A percentile compares a stretch with the other conserved stretches of the same genome.
Evolutionary conservation across 2,888 invertebrate genomes (phyloP).

Genomic region (Yponomeuta sedellus): DNA sequence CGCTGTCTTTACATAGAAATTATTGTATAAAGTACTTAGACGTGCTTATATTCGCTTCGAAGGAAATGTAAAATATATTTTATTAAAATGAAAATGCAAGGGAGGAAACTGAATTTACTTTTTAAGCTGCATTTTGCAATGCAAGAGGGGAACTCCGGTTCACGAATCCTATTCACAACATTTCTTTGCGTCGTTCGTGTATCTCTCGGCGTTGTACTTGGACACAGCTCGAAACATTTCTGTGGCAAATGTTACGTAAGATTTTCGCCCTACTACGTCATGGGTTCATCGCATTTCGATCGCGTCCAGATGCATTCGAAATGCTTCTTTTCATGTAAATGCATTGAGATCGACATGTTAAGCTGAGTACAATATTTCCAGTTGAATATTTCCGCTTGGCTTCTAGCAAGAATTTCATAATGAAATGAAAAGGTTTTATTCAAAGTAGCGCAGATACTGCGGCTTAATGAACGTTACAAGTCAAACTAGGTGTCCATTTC

Average conservation of each 20-base stretch:
- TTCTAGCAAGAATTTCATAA: background rate
- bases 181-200: constrained; percentile 7
- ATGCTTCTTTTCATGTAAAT: background rate
- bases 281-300: no score
- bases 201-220: background rate
- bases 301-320: no score
- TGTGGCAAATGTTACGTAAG: background rate
- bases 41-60: background rate
- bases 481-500: no score
- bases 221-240: background rate
- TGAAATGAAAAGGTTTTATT: no score
- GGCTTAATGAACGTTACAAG: no score
- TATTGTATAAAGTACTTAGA: background rate
- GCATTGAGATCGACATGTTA: background rate
- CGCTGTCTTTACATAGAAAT: background rate
- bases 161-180: constrained; percentile 6
- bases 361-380: background rate
- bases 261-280: background rate
- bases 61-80: background rate
- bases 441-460: no score
- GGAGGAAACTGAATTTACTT: constrained; percentile 14
- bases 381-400: background rate
- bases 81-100: constrained; percentile 29
- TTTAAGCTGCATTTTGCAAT: constrained; percentile 7
- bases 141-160: constrained; percentile 8